phyloP scores from a whole-genome alignment of 2,113 vertebrate genomes.

The Cardinalis cardinalis region DNA sequence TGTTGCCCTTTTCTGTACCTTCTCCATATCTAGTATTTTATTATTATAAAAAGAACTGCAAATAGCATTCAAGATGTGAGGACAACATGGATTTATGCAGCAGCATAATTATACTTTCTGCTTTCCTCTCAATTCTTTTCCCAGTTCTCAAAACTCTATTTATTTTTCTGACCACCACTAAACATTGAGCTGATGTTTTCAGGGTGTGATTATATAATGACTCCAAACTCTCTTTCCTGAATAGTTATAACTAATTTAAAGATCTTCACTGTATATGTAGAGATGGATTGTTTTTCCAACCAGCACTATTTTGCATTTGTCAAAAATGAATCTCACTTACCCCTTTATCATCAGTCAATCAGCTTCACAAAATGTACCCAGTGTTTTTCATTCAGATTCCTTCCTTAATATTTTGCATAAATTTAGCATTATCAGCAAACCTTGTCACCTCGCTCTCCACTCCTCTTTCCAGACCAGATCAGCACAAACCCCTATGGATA shows the following conservation, averaged over 20 bases:
- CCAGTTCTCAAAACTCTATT: not conserved
- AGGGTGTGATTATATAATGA: not conserved
- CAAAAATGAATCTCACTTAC: not conserved
- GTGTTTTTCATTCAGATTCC: not conserved
- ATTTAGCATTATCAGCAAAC: not conserved
- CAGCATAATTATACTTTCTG: not conserved
- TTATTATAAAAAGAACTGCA: constrained; percentile 26
- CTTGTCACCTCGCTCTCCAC: not conserved
- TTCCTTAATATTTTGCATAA: not conserved
- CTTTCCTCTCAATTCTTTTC: constrained; percentile 9
- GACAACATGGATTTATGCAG: not conserved
- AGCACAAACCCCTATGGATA: not conserved
- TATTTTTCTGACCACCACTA: constrained; percentile 18
- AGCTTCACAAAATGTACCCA: not conserved
- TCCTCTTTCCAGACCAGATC: not conserved
- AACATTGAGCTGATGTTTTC: not conserved
- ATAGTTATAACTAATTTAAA: constrained; percentile 28
- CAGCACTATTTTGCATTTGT: not conserved
- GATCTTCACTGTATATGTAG: not conserved
- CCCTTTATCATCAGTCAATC: not conserved
- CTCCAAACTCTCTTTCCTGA: constrained; percentile 3
- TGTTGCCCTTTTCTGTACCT: constrained; percentile 35
- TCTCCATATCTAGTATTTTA: constrained; percentile 33
- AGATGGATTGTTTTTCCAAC: not conserved
- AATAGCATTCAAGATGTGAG: not conserved